These are phyloP conservation scores for Acanthoscelides obtectus DNA, from an alignment of 2,888 invertebrate genomes.

Conservation along the genomic window DNA sequence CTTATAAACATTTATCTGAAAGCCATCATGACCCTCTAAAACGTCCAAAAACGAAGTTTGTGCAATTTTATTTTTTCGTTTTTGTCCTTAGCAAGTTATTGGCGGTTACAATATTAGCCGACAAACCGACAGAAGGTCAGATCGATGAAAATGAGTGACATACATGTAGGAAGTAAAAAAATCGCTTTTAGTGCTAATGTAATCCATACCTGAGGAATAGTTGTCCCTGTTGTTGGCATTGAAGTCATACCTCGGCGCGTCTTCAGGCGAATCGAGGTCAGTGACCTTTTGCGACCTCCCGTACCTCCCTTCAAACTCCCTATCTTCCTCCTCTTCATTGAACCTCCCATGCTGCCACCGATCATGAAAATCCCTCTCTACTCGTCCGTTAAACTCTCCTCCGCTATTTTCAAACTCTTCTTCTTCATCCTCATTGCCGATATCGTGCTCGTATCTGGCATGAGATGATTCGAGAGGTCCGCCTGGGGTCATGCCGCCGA, in stretches of 20 bases:
- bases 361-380: constrained; percentile 33
- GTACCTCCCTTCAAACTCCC: constrained; percentile 12
- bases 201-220: constrained; percentile 48
- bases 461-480: constrained; percentile 31
- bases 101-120: too few species aligned
- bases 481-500: constrained; percentile 5
- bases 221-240: constrained; percentile 40
- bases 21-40: too few species aligned
- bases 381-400: constrained; percentile 48
- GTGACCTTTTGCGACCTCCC: constrained; percentile 27
- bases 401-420: constrained; percentile 49
- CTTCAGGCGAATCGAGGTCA: constrained; percentile 34
- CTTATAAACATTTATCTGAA: too few species aligned
- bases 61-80: too few species aligned
- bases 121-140: too few species aligned
- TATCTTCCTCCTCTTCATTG: constrained; percentile 19
- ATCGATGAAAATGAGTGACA: too few species aligned
- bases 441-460: constrained; percentile 43
- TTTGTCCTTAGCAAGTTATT: too few species aligned
- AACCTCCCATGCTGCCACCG: constrained; percentile 46
- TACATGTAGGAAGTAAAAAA: too few species aligned
- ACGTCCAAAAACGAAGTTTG: too few species aligned
- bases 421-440: constrained; percentile 49
- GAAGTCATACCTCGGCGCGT: constrained; percentile 16
- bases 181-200: too few species aligned